These are phyloP conservation scores for Andrena trimmerana DNA, from an alignment of 2,888 invertebrate species.

Conservation along the genomic window DNA sequence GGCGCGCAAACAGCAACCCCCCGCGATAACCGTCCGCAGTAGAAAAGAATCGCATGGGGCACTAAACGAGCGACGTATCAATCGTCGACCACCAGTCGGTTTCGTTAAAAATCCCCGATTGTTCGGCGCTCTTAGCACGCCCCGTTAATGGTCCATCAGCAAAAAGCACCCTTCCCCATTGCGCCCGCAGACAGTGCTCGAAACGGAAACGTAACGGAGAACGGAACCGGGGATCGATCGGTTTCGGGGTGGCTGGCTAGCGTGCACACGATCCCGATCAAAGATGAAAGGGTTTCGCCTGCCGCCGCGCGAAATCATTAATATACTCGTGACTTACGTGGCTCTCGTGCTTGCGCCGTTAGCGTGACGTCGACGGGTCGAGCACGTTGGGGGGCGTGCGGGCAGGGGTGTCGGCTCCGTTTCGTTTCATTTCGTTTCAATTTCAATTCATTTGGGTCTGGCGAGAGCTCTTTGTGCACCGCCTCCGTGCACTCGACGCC, in stretches of 20 bases:
- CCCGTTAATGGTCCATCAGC: conserved; percentile 44
- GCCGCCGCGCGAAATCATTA: conserved; percentile 54
- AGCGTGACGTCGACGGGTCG: conserved; percentile 34
- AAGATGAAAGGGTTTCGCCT: conserved; percentile 53
- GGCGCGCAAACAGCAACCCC: background rate
- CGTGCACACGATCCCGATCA: conserved; percentile 33
- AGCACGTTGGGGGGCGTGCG: conserved; percentile 13
- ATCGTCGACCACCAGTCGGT: conserved; percentile 40
- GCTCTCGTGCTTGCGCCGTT: conserved; percentile 46
- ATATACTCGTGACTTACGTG: conserved; percentile 52
- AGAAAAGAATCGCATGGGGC: conserved; percentile 5
- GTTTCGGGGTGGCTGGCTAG: conserved; percentile 2
- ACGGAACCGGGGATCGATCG: conserved; percentile 15
- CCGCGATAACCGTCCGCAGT: conserved; percentile 14
- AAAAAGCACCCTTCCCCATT: conserved; percentile 39
- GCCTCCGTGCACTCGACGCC: conserved; percentile 41
- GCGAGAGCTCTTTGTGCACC: conserved; percentile 53
- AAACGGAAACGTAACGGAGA: conserved; percentile 28
- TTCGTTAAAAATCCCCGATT: conserved; percentile 50
- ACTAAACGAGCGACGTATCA: conserved; percentile 39
- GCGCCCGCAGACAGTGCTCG: background rate
- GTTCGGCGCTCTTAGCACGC: conserved; percentile 39
- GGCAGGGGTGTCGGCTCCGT: conserved; percentile 53
- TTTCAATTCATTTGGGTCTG: conserved; percentile 59
- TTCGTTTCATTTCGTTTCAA: conserved; percentile 71